phyloP scores from a whole-genome alignment of 2,888 invertebrate species.

The Lymantria monacha region DNA sequence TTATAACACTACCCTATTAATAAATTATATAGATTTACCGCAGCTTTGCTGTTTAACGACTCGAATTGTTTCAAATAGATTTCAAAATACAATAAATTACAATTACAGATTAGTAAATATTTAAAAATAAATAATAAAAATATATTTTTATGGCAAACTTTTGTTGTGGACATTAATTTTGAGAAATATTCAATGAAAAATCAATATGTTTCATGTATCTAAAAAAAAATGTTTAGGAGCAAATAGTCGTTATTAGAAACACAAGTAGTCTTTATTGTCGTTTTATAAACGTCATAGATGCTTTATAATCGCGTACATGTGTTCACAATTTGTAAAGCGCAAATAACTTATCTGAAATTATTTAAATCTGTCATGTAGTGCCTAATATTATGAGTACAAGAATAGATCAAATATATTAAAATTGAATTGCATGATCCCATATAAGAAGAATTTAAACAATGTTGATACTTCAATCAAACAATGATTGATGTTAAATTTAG shows the following conservation, averaged over 20 bases:
- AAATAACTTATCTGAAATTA: neutral
- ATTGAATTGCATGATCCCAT: too few relatives aligned
- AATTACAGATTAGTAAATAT: conserved; percentile 6
- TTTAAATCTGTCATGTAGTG: neutral
- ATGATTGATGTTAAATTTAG: too few relatives aligned
- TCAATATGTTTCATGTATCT: conserved; percentile 1
- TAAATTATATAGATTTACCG: conserved; percentile 6
- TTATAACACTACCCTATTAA: neutral
- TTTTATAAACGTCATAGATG: neutral
- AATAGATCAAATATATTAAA: neutral
- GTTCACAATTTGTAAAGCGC: neutral
- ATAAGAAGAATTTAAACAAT: too few relatives aligned
- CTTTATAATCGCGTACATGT: conserved; percentile 2
- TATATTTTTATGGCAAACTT: conserved; percentile 36
- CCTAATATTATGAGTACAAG: neutral
- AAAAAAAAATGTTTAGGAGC: conserved; percentile 1
- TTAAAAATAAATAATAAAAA: conserved; percentile 14
- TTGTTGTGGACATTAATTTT: conserved; percentile 15
- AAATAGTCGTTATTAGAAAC: neutral
- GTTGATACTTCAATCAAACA: too few relatives aligned
- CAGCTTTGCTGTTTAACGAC: conserved; percentile 11
- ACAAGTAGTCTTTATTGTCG: neutral
- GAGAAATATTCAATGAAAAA: neutral
- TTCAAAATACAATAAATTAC: conserved; percentile 8
- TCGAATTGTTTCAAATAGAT: conserved; percentile 18